Evolutionary conservation across 2,888 invertebrate species (phyloP), one percentile per base, ranked within the genome.

Genomic region (Caenorhabditis panamensis): DNA sequence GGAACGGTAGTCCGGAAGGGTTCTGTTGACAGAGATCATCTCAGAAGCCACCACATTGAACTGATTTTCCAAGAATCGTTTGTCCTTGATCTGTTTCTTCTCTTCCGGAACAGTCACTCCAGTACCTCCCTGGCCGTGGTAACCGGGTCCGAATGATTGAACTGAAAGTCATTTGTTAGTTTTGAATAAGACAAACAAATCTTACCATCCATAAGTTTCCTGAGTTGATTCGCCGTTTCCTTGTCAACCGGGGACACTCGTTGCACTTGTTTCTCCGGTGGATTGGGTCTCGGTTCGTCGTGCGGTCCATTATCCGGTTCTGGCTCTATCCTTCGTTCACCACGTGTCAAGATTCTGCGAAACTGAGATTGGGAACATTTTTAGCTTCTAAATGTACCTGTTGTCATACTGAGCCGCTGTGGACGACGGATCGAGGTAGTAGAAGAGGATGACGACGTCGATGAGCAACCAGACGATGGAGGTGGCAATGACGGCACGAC

Each of bases 21-120:
- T 96, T 89, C 99, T 93, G 93, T 99, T 99, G 82, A 98, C 92
- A 82, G 97, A 96, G 90, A 99, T 97, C 94, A 96, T 95, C 92
- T 99, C 97, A 92, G 96, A 97, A 86, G 98, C 99, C 9, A 86
- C 82, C 13, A 87, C 87, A 41, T 87, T 87, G 71, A 87, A 85
- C 93, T 99, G 98, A 93, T 99, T 99, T 66, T 87, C 86, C 47
- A 87, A 76, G 86, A 91, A 91, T 79, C 85, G 80, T 69, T 87
- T 86, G 26, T 88, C 85, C 82, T 86, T 88, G 36, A 89, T 84
- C 5, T 59, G 64, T 18, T 87, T 82, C 31, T 79, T 37, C 11
- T 82, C 84, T 16, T 76, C 68, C 11, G 85, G 88, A 16, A 91
- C 84, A 8, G 82, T 79, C 6, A 89, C 90, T 26, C 89, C 88